Evolutionary conservation across 2,888 invertebrate species (phyloP), one percentile per base, ranked within the genome.

Genomic region (Sminthurides aquaticus): DNA sequence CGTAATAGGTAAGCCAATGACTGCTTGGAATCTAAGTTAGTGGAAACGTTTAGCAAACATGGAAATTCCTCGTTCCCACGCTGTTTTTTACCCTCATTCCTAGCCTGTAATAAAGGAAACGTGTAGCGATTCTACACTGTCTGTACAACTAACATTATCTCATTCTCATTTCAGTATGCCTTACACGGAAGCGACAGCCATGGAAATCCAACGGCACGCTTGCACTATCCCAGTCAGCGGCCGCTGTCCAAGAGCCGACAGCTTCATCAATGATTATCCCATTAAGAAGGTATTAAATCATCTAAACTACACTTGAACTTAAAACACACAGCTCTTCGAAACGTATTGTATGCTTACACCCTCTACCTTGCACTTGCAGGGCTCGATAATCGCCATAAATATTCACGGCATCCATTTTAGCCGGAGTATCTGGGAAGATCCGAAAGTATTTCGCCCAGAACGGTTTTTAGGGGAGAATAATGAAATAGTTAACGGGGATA

Each of bases 151-250:
- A 52, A 22, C 8, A 43, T 43, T 43, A 18, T 8, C 8, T 11
- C 43, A 43, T 15, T 52, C 22, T 20, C 20, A 11, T 18, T 58
- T 57, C 20, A 60, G 60, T 20, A 57, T 65, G 60, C 25, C 48
- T 11, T 65, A 56, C 57, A 60, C 60, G 15, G 57, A 60, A 56
- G 65, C 57, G 1, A 57, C 65, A 0, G 49, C 57, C 0, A n/a
- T 60, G 24, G 65, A 65, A 34, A 61, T 65, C 11, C 28, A 60
- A n/a, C 57, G 65, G n/a, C 57, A 58, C 20, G 52, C 60, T 24
- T 62, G 57, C 49, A 48, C 52, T 1, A 58, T 65, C n/a, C 65
- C 65, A 1, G 49, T 65, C 1, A 58, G 28, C 28, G 62, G 61
- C 1, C 61, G 65, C 0, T 61, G 57, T 34, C 61, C 65, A 3